These are phyloP conservation scores for Sterrhoptilus dennistouni DNA, from an alignment of 2,113 vertebrate species.

Conservation along the genomic window DNA sequence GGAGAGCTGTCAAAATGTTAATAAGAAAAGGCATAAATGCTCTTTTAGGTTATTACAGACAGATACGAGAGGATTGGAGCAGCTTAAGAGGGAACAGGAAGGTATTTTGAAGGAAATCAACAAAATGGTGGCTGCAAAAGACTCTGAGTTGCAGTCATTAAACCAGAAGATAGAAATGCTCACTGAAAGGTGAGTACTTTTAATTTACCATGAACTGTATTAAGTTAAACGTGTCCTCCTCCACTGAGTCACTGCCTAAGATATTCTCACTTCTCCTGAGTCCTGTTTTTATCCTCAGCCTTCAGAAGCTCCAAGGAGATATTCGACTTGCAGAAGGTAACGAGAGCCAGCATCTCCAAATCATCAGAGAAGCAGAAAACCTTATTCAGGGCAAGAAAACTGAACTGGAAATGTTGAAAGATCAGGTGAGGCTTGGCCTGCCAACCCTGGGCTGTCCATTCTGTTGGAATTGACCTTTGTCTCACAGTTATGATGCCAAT, in stretches of 20 bases:
- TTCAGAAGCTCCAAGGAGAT: slow-evolving; percentile 78
- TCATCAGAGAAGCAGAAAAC: slow-evolving; percentile 75
- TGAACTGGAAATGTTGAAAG: slow-evolving; percentile 74
- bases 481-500: background rate
- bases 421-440: slow-evolving; percentile 62
- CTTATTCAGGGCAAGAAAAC: slow-evolving; percentile 72
- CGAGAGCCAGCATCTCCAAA: slow-evolving; percentile 71
- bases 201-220: background rate
- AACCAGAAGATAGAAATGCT: slow-evolving; percentile 73
- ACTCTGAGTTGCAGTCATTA: slow-evolving; percentile 78
- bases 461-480: background rate
- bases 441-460: background rate
- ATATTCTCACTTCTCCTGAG: background rate
- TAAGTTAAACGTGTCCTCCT: background rate
- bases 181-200: slow-evolving; percentile 69
- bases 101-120: slow-evolving; percentile 76
- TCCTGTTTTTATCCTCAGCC: slow-evolving; percentile 55
- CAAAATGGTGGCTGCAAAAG: slow-evolving; percentile 71
- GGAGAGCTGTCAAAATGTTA: background rate
- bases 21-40: background rate
- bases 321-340: slow-evolving; percentile 65
- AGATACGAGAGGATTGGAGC: slow-evolving; percentile 70
- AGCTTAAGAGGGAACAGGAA: slow-evolving; percentile 75
- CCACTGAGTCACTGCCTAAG: background rate
- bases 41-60: slow-evolving; percentile 75